Base-by-base conservation (phyloP, 2,888 invertebrate genomes). In the Chloromyia formosa region DNA sequence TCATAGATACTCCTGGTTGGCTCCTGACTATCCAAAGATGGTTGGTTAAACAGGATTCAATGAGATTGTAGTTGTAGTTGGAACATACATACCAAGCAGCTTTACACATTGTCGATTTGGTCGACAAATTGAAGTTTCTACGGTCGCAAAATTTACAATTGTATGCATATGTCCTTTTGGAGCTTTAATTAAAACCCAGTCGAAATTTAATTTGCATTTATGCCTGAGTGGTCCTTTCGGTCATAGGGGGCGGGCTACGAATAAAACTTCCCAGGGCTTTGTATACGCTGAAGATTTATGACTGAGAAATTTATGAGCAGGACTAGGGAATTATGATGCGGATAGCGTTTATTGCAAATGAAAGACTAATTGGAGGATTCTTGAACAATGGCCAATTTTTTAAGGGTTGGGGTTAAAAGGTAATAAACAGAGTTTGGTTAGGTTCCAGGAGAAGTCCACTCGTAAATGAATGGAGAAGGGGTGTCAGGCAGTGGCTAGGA, bases 181-280 rank as follows among this genome's bases (percentile, higher is more conserved):
- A 12, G 22, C 66, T 45, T 49, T 66, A 66, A 66, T 66, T 66
- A 66, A 66, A 66, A 66, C 49, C 27, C 49, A 18, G 49, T 45
- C 49, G 35, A 66, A 66, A 66, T 66, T 66, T 66, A 66, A 66
- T 66, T 66, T 66, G 66, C 66, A 49, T 66, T 66, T 66, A 66
- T 66, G 35, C 14, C n/a, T 12, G 27, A 35, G 27, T 35, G 27
- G 7, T 2, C 7, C 27, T 35, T n/a, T n/a, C n/a, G 49, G 49
- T 49, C 49, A 12, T n/a, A 49, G 49, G 20, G 2, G 18, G 10
- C 5, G 22, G 22, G 20, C 14, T 14, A 66, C 49, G 45, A 66
- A 49, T 66, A 66, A 66, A 66, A 66, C 45, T 64, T 64, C 12
- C 18, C 45, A 45, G n/a, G 45, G 45, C 22, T 66, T 66, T 66